Percentiles rank a stretch among this genome's conserved stretches.
These are phyloP conservation scores for Dryobota labecula DNA, from an alignment of 2,888 invertebrate species.

Conservation along the genomic window DNA sequence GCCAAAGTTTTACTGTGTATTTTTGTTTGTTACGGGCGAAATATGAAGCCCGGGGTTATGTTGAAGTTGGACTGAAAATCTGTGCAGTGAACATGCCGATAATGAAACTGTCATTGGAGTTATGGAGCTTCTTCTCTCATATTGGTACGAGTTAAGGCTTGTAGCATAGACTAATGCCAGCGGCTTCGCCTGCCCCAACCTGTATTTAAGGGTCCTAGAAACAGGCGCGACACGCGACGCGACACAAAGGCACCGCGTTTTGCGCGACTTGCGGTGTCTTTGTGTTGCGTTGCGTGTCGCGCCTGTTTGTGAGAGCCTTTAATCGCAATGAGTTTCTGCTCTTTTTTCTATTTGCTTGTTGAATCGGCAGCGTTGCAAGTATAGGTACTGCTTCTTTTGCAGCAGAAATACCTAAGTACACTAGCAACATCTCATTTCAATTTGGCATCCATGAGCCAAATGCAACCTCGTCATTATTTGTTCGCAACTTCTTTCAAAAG, in stretches of 20 bases:
- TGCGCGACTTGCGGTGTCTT: no score
- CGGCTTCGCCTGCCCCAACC: no score
- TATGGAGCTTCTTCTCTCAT: neutral
- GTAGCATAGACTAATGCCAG: no score
- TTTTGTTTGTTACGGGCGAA: neutral
- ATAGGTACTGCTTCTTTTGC: neutral
- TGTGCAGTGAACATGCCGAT: neutral
- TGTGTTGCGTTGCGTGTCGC: no score
- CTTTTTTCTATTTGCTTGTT: neutral
- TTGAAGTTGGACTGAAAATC: neutral
- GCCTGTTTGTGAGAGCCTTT: no score
- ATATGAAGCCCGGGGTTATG: neutral
- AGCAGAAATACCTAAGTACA: neutral
- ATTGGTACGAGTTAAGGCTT: no score
- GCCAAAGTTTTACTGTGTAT: slow-evolving; percentile 29
- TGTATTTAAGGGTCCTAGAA: no score
- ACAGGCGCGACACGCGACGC: no score
- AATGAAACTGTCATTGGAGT: neutral
- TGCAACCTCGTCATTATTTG: neutral
- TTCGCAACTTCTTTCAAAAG: slow-evolving; percentile 1
- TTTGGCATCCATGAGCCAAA: neutral
- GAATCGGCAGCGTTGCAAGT: neutral
- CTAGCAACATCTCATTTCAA: neutral
- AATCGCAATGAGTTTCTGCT: neutral
- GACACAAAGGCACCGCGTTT: no score